Evolutionary conservation across 2,797 vertebrate species (phyloP).

Genomic region (Pelodytes ibericus): DNA sequence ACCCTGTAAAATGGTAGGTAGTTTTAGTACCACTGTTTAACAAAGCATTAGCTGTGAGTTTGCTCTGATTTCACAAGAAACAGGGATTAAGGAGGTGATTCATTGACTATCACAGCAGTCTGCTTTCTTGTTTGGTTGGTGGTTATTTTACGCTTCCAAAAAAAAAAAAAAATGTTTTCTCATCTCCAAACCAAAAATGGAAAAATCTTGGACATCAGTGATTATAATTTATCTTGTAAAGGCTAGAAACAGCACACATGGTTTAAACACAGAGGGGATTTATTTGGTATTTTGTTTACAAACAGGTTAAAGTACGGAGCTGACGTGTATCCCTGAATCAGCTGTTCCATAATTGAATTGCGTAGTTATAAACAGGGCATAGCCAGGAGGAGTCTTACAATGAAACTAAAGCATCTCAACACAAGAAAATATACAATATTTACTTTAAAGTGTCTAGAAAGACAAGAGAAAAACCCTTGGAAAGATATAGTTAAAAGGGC

Average conservation of each 20-base stretch:
- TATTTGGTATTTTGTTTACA: slow-evolving; percentile 48
- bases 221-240: slow-evolving; percentile 59
- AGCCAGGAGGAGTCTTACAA: slow-evolving; percentile 2
- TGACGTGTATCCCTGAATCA: neutral
- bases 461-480: too few species aligned
- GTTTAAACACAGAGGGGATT: slow-evolving; percentile 56
- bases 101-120: slow-evolving; percentile 29
- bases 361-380: slow-evolving; percentile 33
- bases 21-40: neutral
- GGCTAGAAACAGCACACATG: slow-evolving; percentile 45
- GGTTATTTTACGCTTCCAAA: slow-evolving; percentile 55
- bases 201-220: slow-evolving; percentile 56
- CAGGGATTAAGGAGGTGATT: slow-evolving; percentile 26
- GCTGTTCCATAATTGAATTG: slow-evolving; percentile 26
- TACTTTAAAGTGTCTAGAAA: neutral
- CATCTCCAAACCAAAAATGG: slow-evolving; percentile 62
- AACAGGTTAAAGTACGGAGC: slow-evolving; percentile 9
- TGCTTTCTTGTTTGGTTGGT: slow-evolving; percentile 24
- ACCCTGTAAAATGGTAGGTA: slow-evolving; percentile 19
- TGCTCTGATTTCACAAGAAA: slow-evolving; percentile 10
- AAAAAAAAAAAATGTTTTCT: slow-evolving; percentile 61
- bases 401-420: neutral
- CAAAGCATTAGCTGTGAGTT: neutral
- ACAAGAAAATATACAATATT: neutral
- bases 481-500: too few species aligned